Evolutionary conservation across 2,113 vertebrate species (phyloP), one percentile per base, ranked within the genome.

Genomic region (Hemiscyllium ocellatum): DNA sequence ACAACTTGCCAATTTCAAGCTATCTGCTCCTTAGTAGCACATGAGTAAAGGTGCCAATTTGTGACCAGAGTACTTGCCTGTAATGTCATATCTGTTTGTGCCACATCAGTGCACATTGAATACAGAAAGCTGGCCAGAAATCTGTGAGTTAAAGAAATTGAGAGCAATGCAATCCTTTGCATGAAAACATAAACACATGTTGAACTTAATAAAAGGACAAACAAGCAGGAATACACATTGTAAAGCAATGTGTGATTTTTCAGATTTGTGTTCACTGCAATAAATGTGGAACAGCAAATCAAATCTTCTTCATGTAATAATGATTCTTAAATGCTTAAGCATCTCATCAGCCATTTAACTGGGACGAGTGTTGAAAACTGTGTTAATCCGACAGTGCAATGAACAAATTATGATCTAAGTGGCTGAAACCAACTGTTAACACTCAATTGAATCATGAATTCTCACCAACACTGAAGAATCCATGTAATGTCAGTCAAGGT

Each of bases 1-100:
- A 22, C 22, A 72, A 29, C 10, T 5, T 19, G 66, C 93, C 69
- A 95, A 76, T 76, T 72, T 95, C 68, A 95, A 76, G 94, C 94
- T 95, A 76, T 76, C 66, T 76, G 94, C 94, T 95, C 50, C 94
- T 95, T 29, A 72, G 42, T 26, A 47, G 69, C 70, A 50, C 56
- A 47, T 76, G 66, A 52, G 94, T 50, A 95, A 52, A 72, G 94
- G 69, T 50, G 42, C 68, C 70, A 95, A 52, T 95, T 95, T 95
- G 94, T 15, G 69, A 95, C 69, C 69, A 33, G 22, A 50, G 42
- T 95, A 70, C 47, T 95, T 95, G 47, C 12, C 94, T 70, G 24
- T 42, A 95, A 70, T 24, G 72, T 76, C 42, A 95, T 72, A 70
- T 72, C 68, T 95, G 42, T 52, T 50, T 72, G 42, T 72, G 68